Base-by-base conservation (phyloP, 2,888 invertebrate genomes). In the Onthophagus sagittarius region DNA sequence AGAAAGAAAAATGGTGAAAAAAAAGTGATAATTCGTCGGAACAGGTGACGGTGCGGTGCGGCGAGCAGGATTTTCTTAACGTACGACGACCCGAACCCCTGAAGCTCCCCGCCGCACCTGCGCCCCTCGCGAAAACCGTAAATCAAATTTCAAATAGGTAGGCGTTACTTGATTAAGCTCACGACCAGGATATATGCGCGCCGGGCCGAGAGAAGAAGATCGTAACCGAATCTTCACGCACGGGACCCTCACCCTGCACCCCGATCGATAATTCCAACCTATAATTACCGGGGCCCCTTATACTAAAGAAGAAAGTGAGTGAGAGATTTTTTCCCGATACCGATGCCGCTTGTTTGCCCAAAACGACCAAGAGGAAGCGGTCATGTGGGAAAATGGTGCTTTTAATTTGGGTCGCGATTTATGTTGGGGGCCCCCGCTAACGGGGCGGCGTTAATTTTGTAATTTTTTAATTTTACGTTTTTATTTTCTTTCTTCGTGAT, bases 61-160 rank as follows among this genome's bases (percentile, higher is more conserved):
- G 1, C 23, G 2, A 23, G 23, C 23, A 23, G 23, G 23, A 23
- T 23, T 23, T 23, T 23, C 23, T 23, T 11, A 53, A 53, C 7
- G 39, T 53, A 11, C 39, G 39, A 9, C 39, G 39, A 53, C 39
- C 39, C 39, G 39, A 53, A 9, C 39, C 5, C 5, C 4, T 4
- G 7, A 7, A 4, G 7, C 67, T 31, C 53, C 63, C 23, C 63
- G 69, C 69, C 69, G 69, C 62, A 75, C 77, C 75, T 73, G 76
- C 77, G 77, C 78, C 80, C 79, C 80, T 79, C 79, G 80, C 79
- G 76, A 73, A 74, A 78, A 78, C 80, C 80, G 78, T 82, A 82
- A 82, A 82, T 82, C 82, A 82, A 81, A 81, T 81, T 81, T 77
- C 81, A 82, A 82, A 82, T 82, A 81, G 82, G 81, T 81, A 81